Base-by-base conservation (phyloP, 2,113 vertebrate genomes). In the Dascyllus trimaculatus region DNA sequence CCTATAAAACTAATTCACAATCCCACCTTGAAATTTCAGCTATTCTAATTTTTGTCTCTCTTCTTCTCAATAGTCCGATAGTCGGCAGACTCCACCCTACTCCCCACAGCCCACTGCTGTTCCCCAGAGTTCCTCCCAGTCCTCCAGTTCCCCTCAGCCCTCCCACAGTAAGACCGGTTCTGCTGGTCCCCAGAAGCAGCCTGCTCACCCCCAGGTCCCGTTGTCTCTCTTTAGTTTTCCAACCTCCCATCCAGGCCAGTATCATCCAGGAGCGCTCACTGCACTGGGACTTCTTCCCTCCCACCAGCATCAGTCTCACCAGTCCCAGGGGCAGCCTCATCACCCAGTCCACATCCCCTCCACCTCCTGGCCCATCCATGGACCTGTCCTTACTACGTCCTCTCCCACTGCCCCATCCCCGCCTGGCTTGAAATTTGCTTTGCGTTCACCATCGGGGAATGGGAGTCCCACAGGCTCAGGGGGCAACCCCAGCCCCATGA, bases 361-460 rank as follows among this genome's bases (percentile, higher is more conserved):
- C 89, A 93, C 95, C 48, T 95, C 96, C 82, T 99, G 98, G 97
- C 97, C 98, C 82, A 96, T 98, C 82, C 97, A 97, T 0, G 95
- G 96, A 60, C 96, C 96, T 0, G 94, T 99, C 77, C 95, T 98
- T 85, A 95, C 96, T 72, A 91, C 96, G 70, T 93, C 95, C 82
- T 93, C 95, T 75, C 53, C 85, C 38, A 85, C 93, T 81, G 75
- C 75, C 60, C 94, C 95, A 89, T 96, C 96, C 86, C 94, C 96
- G 17, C 87, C 96, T 22, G 94, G 95, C 86, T 94, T 97, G 59
- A 94, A 95, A 54, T 97, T 96, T 70, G 87, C 95, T 59, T 87
- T 96, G 90, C 95, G 94, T 61, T 93, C 95, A 22, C 81, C 78
- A 0, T 63, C 91, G 0, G 89, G 89, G 11, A 89, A 73, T 1